Base-by-base conservation (phyloP, 2,888 invertebrate species). In the Torymus aiolomorphi region DNA sequence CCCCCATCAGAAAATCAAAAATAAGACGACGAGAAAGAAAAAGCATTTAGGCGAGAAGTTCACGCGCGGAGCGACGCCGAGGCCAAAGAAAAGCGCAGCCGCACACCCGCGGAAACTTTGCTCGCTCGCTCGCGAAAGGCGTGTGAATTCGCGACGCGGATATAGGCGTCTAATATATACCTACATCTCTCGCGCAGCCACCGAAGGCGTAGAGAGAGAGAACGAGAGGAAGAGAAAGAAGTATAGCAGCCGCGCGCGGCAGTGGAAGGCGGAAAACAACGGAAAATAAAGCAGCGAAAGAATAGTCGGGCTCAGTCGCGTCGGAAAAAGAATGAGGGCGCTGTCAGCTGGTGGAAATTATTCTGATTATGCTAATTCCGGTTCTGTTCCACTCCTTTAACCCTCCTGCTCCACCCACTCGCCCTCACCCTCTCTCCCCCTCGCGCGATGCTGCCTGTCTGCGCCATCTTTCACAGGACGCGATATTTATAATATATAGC, bases 361-460 rank as follows among this genome's bases (percentile, higher is more conserved):
- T 92, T 92, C 92, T 92, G 92, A 92, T 92, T 92, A 92, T 92
- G 92, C 92, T 92, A 92, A 92, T 92, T 92, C 91, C 91, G 91
- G 91, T 91, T 92, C 91, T 91, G 89, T 90, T 90, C 90, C 90
- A 89, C 90, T 90, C 90, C 90, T 90, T 90, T 90, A 90, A 89
- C 89, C 89, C 88, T 86, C 86, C 88, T 85, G 83, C 82, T 85
- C 84, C 86, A 83, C 83, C 86, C 85, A 84, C 84, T 57, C 51
- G 80, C 54, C 66, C 65, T 31, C 20, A 12, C n/a, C 12, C 71
- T 51, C 51, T 42, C n/a, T 20, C 51, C 14, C 69, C 49, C 51
- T 16, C 49, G 83, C 83, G 82, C 42, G 42, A 54, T 70, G 61
- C 88, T 88, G 88, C 88, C 90, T 90, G 90, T 90, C 90, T 90